A percentile compares a stretch with the other conserved stretches of the same genome.
phyloP scores from a whole-genome alignment of 2,797 vertebrate genomes.

The Bradypus variegatus region DNA sequence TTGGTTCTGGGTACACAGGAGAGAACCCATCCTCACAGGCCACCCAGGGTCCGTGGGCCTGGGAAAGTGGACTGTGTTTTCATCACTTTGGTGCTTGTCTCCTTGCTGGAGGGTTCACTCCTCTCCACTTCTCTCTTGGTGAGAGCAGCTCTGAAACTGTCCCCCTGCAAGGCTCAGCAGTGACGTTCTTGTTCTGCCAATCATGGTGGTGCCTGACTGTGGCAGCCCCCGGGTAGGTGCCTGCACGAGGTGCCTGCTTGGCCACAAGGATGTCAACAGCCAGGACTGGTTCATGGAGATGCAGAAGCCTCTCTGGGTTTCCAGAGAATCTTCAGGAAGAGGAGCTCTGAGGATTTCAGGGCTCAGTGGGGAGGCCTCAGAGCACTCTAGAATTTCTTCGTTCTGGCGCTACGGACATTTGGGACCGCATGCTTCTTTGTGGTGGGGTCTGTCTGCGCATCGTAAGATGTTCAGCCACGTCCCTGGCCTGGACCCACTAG shows the following conservation, averaged over 20 bases:
- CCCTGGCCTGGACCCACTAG: background rate
- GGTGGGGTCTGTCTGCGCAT: background rate
- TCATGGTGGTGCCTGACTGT: background rate
- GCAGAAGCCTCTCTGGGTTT: background rate
- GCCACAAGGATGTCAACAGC: background rate
- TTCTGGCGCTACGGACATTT: rapidly evolving
- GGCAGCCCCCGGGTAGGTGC: no score
- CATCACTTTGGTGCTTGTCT: background rate
- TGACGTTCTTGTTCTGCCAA: background rate
- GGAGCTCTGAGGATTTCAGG: background rate
- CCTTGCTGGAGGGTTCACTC: background rate
- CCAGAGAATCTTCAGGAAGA: background rate
- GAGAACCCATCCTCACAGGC: no score
- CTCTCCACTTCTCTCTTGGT: background rate
- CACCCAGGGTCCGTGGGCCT: background rate
- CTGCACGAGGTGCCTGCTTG: background rate
- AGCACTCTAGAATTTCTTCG: background rate
- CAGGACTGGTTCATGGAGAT: background rate
- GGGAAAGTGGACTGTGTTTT: no score
- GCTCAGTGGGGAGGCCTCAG: background rate
- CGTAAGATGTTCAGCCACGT: rapidly evolving
- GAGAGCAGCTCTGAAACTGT: background rate
- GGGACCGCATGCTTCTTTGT: background rate
- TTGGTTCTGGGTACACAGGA: background rate
- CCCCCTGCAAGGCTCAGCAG: rapidly evolving